Percentiles rank a stretch among this genome's conserved stretches.
These are phyloP conservation scores for Lasius platythorax DNA, from an alignment of 2,888 invertebrate species.

Conservation along the genomic window DNA sequence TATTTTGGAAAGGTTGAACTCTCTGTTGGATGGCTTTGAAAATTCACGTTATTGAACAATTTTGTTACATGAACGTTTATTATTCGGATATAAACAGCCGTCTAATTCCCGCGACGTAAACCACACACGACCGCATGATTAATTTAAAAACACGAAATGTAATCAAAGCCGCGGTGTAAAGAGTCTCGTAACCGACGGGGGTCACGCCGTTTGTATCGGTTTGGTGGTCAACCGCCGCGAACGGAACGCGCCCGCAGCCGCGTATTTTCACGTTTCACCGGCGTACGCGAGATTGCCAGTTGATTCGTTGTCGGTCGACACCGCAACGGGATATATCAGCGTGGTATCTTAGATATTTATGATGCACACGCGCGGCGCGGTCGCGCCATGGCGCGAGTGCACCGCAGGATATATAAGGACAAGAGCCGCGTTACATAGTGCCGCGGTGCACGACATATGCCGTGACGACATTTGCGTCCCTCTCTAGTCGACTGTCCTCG, in stretches of 20 bases:
- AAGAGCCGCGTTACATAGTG: constrained; percentile 80
- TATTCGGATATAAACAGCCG: background rate
- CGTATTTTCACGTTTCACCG: constrained; percentile 12
- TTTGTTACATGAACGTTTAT: background rate
- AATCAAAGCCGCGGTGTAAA: constrained; percentile 14
- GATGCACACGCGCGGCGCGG: constrained; percentile 46
- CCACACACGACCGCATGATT: background rate
- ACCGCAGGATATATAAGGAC: constrained; percentile 72
- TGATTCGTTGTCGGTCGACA: constrained; percentile 48
- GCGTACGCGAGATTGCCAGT: constrained; percentile 27
- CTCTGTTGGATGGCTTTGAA: background rate
- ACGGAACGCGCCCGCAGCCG: background rate
- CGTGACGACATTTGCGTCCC: constrained; percentile 76
- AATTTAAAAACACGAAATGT: constrained; percentile 21
- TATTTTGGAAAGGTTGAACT: background rate
- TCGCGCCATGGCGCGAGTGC: constrained; percentile 63
- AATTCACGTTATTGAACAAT: background rate
- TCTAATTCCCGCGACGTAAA: background rate
- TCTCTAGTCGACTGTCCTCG: constrained; percentile 33
- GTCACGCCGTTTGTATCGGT: background rate
- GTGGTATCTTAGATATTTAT: constrained; percentile 77
- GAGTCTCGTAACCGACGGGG: background rate
- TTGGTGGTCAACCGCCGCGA: constrained; percentile 8
- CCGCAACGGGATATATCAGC: constrained; percentile 61
- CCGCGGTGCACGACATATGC: constrained; percentile 81